These are phyloP conservation scores for Choreutis nemorana DNA, from an alignment of 2,888 invertebrate species.

Conservation along the genomic window DNA sequence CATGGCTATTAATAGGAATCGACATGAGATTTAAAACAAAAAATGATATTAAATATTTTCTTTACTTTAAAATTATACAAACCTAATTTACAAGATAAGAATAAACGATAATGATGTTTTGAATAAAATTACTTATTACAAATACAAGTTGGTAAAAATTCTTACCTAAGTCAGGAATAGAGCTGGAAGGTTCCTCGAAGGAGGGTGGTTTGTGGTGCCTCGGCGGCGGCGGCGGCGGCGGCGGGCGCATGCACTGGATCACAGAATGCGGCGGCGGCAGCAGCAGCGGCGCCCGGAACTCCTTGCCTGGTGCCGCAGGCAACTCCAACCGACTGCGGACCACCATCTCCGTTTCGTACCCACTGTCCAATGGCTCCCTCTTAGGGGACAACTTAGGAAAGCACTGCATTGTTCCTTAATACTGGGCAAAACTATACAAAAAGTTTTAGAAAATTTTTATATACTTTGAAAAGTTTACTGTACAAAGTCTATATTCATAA, in stretches of 20 bases:
- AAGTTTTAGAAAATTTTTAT: too few relatives aligned
- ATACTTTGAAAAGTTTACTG: too few relatives aligned
- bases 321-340: constrained; percentile 43
- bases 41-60: background rate
- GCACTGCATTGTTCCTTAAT: constrained; percentile 50
- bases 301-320: constrained; percentile 57
- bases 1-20: too few relatives aligned
- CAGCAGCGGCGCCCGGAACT: constrained; percentile 54
- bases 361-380: constrained; percentile 42
- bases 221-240: constrained; percentile 58
- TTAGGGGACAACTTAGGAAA: constrained; percentile 52
- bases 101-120: too few relatives aligned
- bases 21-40: background rate
- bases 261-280: constrained; percentile 50
- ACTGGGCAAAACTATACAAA: constrained; percentile 19
- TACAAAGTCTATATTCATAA: constrained; percentile 1
- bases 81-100: too few relatives aligned
- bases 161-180: constrained; percentile 89
- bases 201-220: constrained; percentile 61
- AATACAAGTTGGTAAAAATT: constrained; percentile 12
- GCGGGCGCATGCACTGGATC: constrained; percentile 62
- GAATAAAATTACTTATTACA: background rate
- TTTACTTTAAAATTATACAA: too few relatives aligned
- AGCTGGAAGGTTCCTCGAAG: constrained; percentile 85
- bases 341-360: constrained; percentile 43